These are phyloP conservation scores for Solen grandis DNA, from an alignment of 1,140 invertebrate species.

Conservation along the genomic window DNA sequence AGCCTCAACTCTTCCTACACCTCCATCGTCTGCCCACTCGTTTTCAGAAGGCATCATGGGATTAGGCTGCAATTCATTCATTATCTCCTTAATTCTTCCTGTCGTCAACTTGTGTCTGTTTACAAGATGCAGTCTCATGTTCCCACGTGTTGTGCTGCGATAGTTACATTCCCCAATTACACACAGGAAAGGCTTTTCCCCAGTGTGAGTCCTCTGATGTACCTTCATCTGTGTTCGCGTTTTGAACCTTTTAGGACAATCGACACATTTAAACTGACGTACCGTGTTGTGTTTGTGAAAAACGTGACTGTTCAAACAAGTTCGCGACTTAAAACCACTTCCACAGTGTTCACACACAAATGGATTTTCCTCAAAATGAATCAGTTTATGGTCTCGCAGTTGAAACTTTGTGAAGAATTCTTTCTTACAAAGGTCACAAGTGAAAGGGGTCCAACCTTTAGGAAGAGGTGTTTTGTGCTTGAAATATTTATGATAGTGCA, in stretches of 20 bases:
- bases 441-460: conserved; percentile 71
- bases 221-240: conserved; percentile 99
- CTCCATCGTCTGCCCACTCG: too few relatives aligned
- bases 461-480: conserved; percentile 72
- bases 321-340: conserved; percentile 69
- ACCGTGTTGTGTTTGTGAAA: conserved; percentile 69
- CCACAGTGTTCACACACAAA: conserved; percentile 74
- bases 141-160: conserved; percentile 70
- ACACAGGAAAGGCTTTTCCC: conserved; percentile 93
- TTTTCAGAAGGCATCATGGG: too few relatives aligned
- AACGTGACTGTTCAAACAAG: conserved; percentile 70
- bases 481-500: conserved; percentile 77
- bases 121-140: conserved; percentile 71
- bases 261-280: conserved; percentile 91
- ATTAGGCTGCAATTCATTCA: conserved; percentile 51
- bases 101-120: conserved; percentile 66
- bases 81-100: conserved; percentile 57
- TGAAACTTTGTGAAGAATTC: conserved; percentile 73
- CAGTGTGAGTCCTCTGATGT: conserved; percentile 98
- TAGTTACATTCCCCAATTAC: conserved; percentile 91
- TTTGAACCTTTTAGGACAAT: conserved; percentile 98
- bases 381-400: conserved; percentile 68
- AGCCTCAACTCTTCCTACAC: too few relatives aligned
- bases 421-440: conserved; percentile 75
- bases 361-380: conserved; percentile 66